These are phyloP conservation scores for Manis javanica DNA, from an alignment of 2,797 vertebrate species.

Conservation along the genomic window DNA sequence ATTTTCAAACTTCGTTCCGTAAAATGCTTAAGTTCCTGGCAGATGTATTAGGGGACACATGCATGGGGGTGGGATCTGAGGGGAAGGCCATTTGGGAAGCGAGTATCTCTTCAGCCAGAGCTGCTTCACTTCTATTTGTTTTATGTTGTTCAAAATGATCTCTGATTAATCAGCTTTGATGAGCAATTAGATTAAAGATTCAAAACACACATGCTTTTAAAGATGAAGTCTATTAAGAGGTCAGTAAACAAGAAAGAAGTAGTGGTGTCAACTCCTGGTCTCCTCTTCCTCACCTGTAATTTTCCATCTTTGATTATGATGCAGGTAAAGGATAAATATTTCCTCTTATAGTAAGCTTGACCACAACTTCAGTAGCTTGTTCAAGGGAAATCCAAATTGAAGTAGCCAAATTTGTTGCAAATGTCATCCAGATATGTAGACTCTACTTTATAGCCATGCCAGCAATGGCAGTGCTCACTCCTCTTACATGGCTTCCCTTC, in stretches of 20 bases:
- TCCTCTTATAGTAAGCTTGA: neutral
- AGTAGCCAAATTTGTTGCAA: neutral
- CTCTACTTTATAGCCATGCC: neutral
- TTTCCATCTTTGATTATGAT: neutral
- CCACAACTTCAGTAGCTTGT: neutral
- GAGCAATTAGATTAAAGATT: slow-evolving; percentile 6
- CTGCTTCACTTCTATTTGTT: neutral
- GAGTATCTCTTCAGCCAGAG: neutral
- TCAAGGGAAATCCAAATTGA: neutral
- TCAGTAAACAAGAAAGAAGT: neutral
- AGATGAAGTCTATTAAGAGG: neutral
- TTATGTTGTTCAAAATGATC: neutral
- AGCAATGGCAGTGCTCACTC: neutral
- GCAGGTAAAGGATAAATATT: neutral
- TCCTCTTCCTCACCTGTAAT: neutral
- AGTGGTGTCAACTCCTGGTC: neutral
- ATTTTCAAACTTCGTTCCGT: neutral
- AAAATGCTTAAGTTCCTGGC: neutral
- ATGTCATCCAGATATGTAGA: neutral
- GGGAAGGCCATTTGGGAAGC: neutral
- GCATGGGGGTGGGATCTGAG: neutral
- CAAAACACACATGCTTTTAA: slow-evolving; percentile 3
- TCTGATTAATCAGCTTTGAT: neutral
- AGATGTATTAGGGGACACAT: neutral
- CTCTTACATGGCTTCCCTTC: neutral